Conservation (phyloP, 2,888 invertebrate genomes). For the Seira ritae region DNA sequence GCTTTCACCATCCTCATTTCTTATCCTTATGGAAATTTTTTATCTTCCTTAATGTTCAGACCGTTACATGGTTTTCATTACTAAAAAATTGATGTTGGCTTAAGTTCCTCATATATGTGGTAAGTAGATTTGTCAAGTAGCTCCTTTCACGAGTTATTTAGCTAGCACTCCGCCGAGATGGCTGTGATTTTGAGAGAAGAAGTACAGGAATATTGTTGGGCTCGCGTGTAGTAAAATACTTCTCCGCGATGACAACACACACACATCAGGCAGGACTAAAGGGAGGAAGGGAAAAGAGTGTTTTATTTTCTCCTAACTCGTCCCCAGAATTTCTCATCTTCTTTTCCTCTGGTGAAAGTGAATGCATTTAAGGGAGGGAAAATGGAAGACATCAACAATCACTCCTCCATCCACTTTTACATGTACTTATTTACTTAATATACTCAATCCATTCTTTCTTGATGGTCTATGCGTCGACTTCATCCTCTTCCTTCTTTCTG, state of each 20-base stretch:
- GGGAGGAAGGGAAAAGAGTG: neutral
- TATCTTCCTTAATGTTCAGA: neutral
- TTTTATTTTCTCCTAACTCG: too few relatives aligned
- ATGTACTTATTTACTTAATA: neutral
- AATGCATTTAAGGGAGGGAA: slow-evolving; percentile 16
- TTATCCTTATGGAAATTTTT: too few relatives aligned
- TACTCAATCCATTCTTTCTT: slow-evolving; percentile 42
- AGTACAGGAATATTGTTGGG: too few relatives aligned
- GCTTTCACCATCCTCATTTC: too few relatives aligned
- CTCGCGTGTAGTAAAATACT: too few relatives aligned
- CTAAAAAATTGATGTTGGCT: neutral
- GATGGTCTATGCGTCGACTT: slow-evolving; percentile 19
- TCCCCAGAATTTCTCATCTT: neutral
- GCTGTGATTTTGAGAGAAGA: too few relatives aligned
- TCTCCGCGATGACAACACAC: too few relatives aligned
- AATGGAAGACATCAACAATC: slow-evolving; percentile 33
- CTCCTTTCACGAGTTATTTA: slow-evolving; percentile 12
- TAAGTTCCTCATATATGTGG: neutral
- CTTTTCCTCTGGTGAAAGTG: neutral
- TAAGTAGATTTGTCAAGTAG: slow-evolving; percentile 11
- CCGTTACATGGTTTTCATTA: slow-evolving; percentile 1
- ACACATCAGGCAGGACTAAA: neutral
- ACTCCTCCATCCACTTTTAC: slow-evolving; percentile 20
- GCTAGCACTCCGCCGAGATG: too few relatives aligned
- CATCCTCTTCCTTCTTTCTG: slow-evolving; percentile 6